Conservation (phyloP, 2,888 invertebrate genomes). For the Agrochola lychnidis region DNA sequence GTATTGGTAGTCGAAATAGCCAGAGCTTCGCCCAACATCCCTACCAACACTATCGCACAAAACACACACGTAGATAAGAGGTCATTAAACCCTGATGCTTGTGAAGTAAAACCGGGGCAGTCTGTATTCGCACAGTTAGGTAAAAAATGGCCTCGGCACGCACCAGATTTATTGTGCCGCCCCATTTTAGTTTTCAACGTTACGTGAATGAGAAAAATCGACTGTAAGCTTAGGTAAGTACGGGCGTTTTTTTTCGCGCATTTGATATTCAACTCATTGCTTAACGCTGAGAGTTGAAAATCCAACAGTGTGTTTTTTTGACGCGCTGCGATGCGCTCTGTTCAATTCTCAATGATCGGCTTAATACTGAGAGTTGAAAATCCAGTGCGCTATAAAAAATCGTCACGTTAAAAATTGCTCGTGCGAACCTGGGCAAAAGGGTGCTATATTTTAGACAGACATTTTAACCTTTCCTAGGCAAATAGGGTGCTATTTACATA, state of each 20-base stretch:
- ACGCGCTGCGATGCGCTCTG: background rate
- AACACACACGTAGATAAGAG: constrained; percentile 50
- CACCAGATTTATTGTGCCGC: constrained; percentile 53
- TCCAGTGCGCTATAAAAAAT: background rate
- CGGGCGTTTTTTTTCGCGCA: background rate
- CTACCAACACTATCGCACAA: constrained; percentile 17
- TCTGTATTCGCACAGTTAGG: constrained; percentile 46
- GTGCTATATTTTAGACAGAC: constrained; percentile 18
- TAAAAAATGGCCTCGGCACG: constrained; percentile 54
- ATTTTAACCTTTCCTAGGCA: constrained; percentile 10
- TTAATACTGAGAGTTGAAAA: background rate
- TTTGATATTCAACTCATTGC: background rate
- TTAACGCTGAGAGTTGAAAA: background rate
- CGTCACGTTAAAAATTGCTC: background rate
- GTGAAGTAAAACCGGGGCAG: constrained; percentile 25
- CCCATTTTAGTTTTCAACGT: constrained; percentile 57
- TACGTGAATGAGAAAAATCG: constrained; percentile 35
- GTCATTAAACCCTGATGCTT: constrained; percentile 60
- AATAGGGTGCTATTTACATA: constrained; percentile 24
- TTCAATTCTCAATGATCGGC: background rate
- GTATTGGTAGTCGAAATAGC: background rate
- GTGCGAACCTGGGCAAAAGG: background rate
- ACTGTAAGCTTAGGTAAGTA: background rate
- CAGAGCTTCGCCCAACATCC: background rate
- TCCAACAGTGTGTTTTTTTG: background rate